Evolutionary conservation across 2,888 invertebrate genomes (phyloP).

Genomic region (Graphium colonna): DNA sequence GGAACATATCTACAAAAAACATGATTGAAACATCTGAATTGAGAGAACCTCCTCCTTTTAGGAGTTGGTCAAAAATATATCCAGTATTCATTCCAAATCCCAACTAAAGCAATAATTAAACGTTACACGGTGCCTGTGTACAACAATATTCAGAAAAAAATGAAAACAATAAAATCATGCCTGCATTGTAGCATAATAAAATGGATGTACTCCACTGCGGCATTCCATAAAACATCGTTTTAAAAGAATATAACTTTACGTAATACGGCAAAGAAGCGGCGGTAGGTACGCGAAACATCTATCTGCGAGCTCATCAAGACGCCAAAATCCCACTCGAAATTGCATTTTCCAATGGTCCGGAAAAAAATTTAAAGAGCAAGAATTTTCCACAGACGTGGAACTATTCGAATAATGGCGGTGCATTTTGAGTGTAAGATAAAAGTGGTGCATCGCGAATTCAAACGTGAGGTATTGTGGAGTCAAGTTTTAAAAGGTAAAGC

Average conservation of each 20-base stretch:
- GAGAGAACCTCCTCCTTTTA: too few species aligned
- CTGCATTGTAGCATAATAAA: too few species aligned
- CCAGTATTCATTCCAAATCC: too few species aligned
- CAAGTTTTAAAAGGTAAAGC: conserved; percentile 39
- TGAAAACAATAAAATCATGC: too few species aligned
- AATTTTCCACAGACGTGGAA: conserved; percentile 34
- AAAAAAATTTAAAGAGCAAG: conserved; percentile 35
- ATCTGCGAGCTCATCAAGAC: conserved; percentile 17
- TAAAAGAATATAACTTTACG: neutral
- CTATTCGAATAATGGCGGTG: conserved; percentile 41
- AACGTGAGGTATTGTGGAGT: conserved; percentile 40
- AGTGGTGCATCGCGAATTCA: conserved; percentile 40
- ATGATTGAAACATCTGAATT: too few species aligned
- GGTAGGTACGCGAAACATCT: neutral
- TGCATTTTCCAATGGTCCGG: conserved; percentile 36
- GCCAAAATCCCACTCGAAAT: conserved; percentile 33
- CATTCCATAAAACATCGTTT: neutral
- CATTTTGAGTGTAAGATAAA: conserved; percentile 49
- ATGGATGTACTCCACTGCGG: neutral
- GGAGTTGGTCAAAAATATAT: too few species aligned
- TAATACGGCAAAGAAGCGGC: neutral
- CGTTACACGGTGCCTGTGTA: too few species aligned
- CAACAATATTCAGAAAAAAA: too few species aligned
- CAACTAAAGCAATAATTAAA: too few species aligned
- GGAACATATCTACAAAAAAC: too few species aligned